Conservation (phyloP, 2,797 vertebrate genomes). For the Tadarida brasiliensis region DNA sequence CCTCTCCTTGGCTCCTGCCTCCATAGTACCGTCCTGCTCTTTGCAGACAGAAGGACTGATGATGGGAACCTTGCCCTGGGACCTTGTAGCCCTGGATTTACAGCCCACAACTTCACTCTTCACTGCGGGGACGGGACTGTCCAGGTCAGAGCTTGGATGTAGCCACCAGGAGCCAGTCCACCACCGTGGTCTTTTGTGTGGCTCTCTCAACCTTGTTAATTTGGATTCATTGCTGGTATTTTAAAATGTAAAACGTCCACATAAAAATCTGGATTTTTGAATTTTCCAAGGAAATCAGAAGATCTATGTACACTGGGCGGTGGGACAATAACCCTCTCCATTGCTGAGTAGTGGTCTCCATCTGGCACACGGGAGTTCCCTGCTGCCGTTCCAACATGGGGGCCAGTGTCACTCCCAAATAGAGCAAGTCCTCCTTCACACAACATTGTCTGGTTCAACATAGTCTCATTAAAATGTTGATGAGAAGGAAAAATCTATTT, state of each 20-base stretch:
- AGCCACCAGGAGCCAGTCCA: background rate
- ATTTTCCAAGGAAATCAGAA: conserved; percentile 9
- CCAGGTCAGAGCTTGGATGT: background rate
- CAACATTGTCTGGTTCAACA: background rate
- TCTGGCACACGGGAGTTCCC: background rate
- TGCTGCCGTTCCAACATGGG: background rate
- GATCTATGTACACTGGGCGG: background rate
- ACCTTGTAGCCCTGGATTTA: background rate
- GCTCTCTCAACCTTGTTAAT: background rate
- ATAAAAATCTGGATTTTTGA: background rate
- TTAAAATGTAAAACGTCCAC: background rate
- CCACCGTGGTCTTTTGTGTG: background rate
- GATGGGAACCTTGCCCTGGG: background rate
- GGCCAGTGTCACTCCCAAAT: background rate
- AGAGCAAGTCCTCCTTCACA: background rate
- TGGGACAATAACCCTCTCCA: background rate
- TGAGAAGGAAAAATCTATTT: background rate
- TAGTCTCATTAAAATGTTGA: background rate
- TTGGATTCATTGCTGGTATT: background rate
- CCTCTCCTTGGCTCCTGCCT: background rate
- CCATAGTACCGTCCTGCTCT: rapidly evolving
- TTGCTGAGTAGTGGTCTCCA: background rate
- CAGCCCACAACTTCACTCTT: rapidly evolving
- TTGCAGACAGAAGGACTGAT: background rate
- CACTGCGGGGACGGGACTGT: background rate